Percentiles rank a stretch among this genome's conserved stretches.
Evolutionary conservation across 2,797 vertebrate species (phyloP).

Genomic region (Peromyscus eremicus): DNA sequence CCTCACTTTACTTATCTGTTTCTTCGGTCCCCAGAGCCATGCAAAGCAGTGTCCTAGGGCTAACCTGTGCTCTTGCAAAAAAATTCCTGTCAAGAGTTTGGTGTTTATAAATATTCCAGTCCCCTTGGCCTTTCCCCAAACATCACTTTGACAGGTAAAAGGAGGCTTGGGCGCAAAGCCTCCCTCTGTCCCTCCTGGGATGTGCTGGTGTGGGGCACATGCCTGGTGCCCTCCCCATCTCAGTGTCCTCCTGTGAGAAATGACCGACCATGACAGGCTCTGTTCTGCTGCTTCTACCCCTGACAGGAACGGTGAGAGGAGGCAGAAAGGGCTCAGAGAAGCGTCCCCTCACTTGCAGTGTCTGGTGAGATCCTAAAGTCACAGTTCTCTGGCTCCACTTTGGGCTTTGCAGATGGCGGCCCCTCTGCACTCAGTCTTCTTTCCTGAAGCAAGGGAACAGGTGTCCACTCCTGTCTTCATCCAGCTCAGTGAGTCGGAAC

Average conservation of each 20-base stretch:
- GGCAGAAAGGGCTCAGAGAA: not conserved
- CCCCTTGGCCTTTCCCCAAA: conserved; percentile 37
- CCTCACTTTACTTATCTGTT: not conserved
- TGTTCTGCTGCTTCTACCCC: not conserved
- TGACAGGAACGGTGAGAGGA: not conserved
- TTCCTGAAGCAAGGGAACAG: conserved; percentile 56
- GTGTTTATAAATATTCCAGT: not conserved
- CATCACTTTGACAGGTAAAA: conserved; percentile 30
- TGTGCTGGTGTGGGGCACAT: not conserved
- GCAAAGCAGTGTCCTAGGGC: not conserved
- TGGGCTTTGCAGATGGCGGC: not conserved
- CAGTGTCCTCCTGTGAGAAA: not conserved
- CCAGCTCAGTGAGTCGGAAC: conserved; percentile 65
- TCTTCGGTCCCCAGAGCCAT: not conserved
- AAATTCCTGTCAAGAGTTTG: not conserved
- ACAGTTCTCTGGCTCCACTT: not conserved
- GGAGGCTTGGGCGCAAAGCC: not conserved
- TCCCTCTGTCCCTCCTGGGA: not conserved
- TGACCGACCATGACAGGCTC: too few relatives aligned
- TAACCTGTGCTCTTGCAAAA: not conserved
- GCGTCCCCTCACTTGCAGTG: too few relatives aligned
- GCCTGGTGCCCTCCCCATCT: not conserved
- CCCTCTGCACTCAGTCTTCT: not conserved
- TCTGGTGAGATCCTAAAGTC: not conserved
- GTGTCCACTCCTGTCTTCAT: conserved; percentile 74